Evolutionary conservation across 2,113 vertebrate genomes (phyloP).

Genomic region (Rhombomys opimus): DNA sequence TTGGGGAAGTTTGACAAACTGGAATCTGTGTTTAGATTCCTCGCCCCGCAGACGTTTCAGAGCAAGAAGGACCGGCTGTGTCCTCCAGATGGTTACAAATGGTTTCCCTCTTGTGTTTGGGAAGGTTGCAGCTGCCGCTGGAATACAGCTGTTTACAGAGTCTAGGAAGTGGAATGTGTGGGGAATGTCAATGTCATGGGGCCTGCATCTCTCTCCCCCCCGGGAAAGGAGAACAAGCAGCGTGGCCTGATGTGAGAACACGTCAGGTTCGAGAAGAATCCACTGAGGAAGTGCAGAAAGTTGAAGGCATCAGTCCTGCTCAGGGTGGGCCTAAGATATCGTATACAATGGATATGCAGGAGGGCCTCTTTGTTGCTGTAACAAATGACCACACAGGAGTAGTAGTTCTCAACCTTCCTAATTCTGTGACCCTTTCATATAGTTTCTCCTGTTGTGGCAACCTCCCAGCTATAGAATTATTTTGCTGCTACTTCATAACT

Average conservation of each 20-base stretch:
- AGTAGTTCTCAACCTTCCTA: neutral
- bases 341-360: neutral
- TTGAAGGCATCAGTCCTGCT: neutral
- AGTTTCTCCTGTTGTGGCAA: neutral
- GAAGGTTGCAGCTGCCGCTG: slow-evolving; percentile 66
- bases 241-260: neutral
- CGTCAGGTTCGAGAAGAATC: slow-evolving; percentile 22
- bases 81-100: slow-evolving; percentile 76
- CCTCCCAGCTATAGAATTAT: neutral
- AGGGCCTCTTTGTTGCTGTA: neutral
- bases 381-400: neutral
- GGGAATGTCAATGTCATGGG: slow-evolving; percentile 30
- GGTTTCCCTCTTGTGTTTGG: slow-evolving; percentile 72
- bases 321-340: rapidly evolving
- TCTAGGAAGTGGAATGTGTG: slow-evolving; percentile 9
- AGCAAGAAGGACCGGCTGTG: slow-evolving; percentile 79
- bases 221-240: neutral
- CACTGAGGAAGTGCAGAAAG: neutral
- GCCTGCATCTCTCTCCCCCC: neutral
- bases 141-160: slow-evolving; percentile 75
- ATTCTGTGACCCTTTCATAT: neutral
- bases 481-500: neutral
- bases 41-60: slow-evolving; percentile 81
- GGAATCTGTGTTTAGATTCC: slow-evolving; percentile 84
- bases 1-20: slow-evolving; percentile 84